Base-by-base conservation (phyloP, 2,888 invertebrate species). In the Sinohyriopsis cumingii region DNA sequence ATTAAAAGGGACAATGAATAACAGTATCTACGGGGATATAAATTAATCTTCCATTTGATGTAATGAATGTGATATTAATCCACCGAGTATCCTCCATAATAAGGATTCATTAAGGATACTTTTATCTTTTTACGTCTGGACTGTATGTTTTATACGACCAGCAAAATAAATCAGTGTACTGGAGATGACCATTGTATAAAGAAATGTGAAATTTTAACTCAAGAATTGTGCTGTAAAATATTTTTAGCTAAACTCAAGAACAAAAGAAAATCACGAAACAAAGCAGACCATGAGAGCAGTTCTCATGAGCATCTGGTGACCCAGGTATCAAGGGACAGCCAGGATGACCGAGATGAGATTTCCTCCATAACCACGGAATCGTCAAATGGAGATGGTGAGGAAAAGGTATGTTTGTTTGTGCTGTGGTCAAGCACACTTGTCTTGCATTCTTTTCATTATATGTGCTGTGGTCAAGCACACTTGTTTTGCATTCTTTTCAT, bases 341-440 rank as follows among this genome's bases (percentile, higher is more conserved):
- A 68, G 18, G 65, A 69, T 25, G 75, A 78, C 62, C 73, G 93
- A 84, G 94, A 94, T 84, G 94, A 94, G 82, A 93, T 93, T 3
- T 94, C 93, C 15, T 94, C 94, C 0, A 93, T 93, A 3, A 94
- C 93, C 12, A 94, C 94, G 5, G 94, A 94, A 84, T 93, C 93
- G 80, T 94, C 93, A 62, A 91, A 92, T 80, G 92, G 93, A 68
- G 93, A 93, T 71, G 93, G 79, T 59, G 88, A 89, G 57, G 87
- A 87, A 55, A 87, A 87, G 84, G 87, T 86, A 67, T 60, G 68
- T 19, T 45, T 15, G 24, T 22, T 20, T 45, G 15, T 15, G 28
- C 20, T 25, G 61, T 25, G 24, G 20, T 25, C 28, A 61, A 25
- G n/a, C 22, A 18, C n/a, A 15, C 57, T 15, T 57, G n/a, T n/a